Evolutionary conservation across 1,140 invertebrate genomes (phyloP), one percentile per base, ranked within the genome.

Genomic region (Saccostrea glomerata): DNA sequence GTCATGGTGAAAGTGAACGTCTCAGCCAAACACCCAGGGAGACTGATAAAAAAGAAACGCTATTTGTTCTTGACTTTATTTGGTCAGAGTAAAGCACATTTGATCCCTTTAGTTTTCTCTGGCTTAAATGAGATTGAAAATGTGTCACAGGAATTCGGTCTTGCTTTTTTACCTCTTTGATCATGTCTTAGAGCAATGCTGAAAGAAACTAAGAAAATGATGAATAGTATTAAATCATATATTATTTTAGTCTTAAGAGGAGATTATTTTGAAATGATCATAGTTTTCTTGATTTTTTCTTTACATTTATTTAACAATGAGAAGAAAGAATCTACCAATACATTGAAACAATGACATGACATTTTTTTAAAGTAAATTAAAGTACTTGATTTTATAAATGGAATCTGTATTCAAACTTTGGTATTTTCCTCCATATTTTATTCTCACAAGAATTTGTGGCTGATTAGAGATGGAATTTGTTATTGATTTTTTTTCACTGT

Each of bases 91-190:
- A 77, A 77, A 36, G 70, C 25, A 36, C 13, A 77, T 30, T 77
- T 77, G 70, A 77, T 77, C 70, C 25, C 11, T 36, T 23, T 77
- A 77, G 70, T 77, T 77, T 77, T 77, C 25, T 77, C 25, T 3
- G 25, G 70, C 70, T 77, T 77, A 77, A 15, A 25, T 63, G 58
- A 77, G 70, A 77, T 77, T 77, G 25, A 77, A 77, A 77, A 77
- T 77, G 70, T 77, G 70, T 77, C 70, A 77, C 23, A 30, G 70
- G 70, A 77, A 77, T 77, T 77, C 70, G 23, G 25, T 77, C 70
- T 15, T 25, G 11, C 60, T 66, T 66, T 66, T 66, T 20, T 7
- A 13, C 20, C 20, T 20, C 23, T n/a, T 77, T 30, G 25, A 77
- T 77, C 25, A 77, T 36, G 25, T 15, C 25, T 77, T 77, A 36